Evolutionary conservation across 2,113 vertebrate species (phyloP).

Genomic region (Tenrec ecaudatus): DNA sequence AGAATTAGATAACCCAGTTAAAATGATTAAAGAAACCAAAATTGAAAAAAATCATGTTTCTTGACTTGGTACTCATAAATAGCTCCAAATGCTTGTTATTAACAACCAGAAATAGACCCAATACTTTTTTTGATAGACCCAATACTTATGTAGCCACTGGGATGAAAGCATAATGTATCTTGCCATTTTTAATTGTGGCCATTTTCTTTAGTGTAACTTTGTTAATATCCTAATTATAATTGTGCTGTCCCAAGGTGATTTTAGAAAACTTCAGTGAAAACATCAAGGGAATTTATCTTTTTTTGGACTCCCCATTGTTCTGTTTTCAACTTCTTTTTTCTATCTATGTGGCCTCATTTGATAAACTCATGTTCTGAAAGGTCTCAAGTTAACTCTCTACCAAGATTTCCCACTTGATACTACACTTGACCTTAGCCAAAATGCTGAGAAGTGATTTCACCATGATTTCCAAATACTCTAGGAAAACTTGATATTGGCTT

Average conservation of each 20-base stretch:
- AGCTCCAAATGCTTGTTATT: background rate
- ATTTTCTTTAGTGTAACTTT: background rate
- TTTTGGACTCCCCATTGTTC: background rate
- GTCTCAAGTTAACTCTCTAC: background rate
- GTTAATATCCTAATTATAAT: conserved; percentile 11
- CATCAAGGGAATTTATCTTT: background rate
- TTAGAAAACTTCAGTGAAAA: conserved; percentile 15
- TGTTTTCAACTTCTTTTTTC: conserved; percentile 19
- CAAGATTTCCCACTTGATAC: too few relatives aligned
- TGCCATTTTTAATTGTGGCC: background rate
- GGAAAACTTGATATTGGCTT: background rate
- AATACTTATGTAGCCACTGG: background rate
- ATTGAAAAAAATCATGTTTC: background rate
- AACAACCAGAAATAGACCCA: too few relatives aligned
- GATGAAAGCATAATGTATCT: background rate
- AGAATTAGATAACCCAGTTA: conserved; percentile 11
- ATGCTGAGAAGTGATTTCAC: too few relatives aligned
- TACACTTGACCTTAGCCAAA: too few relatives aligned
- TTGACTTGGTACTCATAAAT: conserved; percentile 7
- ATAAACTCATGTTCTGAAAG: background rate
- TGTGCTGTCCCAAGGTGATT: background rate
- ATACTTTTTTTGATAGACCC: too few relatives aligned
- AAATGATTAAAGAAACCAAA: background rate
- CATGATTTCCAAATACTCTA: conserved; percentile 32
- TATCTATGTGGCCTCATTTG: background rate